These are phyloP conservation scores for Remorina albescens DNA, from an alignment of 2,797 vertebrate genomes.

Conservation along the genomic window DNA sequence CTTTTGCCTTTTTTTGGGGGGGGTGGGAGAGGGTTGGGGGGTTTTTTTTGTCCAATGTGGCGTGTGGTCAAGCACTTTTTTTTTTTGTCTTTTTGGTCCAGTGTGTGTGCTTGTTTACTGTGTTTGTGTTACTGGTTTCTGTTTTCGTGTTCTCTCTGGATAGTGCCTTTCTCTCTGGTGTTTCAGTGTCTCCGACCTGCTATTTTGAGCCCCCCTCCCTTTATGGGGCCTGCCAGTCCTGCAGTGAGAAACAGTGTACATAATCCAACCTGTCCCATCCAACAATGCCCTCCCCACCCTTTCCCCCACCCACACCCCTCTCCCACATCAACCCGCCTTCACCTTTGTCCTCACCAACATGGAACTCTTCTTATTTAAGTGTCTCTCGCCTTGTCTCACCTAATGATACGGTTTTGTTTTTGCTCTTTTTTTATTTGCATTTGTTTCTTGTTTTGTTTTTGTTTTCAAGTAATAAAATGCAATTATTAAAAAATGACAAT, in stretches of 20 bases:
- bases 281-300: not conserved
- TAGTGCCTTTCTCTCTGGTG: constrained; percentile 95
- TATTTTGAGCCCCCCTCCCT: constrained; percentile 68
- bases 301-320: not conserved
- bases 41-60: constrained; percentile 79
- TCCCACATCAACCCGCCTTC: constrained; percentile 55
- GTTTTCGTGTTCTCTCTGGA: constrained; percentile 85
- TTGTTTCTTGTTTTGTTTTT: constrained; percentile 54
- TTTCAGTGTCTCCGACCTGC: constrained; percentile 83
- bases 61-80: constrained; percentile 87
- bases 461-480: constrained; percentile 88
- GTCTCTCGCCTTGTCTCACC: constrained; percentile 83
- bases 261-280: constrained; percentile 66
- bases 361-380: constrained; percentile 85
- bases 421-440: constrained; percentile 69
- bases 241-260: constrained; percentile 78
- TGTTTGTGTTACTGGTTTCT: constrained; percentile 73
- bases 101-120: constrained; percentile 41
- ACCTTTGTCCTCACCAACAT: constrained; percentile 76
- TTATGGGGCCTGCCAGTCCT: constrained; percentile 68
- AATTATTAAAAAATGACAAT: constrained; percentile 80
- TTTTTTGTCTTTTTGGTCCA: constrained; percentile 66
- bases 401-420: constrained; percentile 80
- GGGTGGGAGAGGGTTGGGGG: too few relatives aligned
- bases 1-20: too few relatives aligned